Conservation (phyloP, 2,113 vertebrate species). For the Lanius ludovicianus region DNA sequence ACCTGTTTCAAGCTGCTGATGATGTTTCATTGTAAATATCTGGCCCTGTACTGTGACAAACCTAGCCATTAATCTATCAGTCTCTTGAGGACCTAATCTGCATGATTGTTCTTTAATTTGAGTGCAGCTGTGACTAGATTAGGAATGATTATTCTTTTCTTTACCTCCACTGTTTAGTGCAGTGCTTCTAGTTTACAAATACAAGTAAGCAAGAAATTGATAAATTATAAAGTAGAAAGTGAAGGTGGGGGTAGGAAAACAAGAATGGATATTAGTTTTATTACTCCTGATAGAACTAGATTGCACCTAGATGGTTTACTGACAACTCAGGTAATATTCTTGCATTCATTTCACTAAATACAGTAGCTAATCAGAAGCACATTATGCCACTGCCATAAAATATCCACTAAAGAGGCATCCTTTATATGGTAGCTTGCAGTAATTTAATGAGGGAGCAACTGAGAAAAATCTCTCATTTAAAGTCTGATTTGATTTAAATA, state of each 20-base stretch:
- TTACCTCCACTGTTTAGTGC: neutral
- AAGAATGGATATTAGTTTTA: neutral
- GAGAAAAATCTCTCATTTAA: neutral
- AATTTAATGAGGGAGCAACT: neutral
- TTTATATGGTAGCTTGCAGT: neutral
- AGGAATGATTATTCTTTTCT: neutral
- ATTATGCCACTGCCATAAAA: neutral
- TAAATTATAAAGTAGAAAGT: neutral
- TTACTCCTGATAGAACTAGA: neutral
- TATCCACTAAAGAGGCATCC: neutral
- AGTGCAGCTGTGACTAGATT: neutral
- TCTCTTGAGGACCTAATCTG: neutral
- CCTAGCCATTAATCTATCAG: neutral
- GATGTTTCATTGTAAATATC: neutral
- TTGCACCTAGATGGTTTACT: neutral
- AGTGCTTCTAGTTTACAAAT: neutral
- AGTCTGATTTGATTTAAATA: neutral
- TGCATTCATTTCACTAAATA: constrained; percentile 3
- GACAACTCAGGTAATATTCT: neutral
- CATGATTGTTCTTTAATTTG: neutral
- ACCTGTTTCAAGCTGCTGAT: neutral
- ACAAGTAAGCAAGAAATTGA: neutral
- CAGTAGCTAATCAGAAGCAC: neutral
- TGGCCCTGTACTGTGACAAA: neutral
- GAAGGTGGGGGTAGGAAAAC: neutral